Conservation (phyloP, 35 echinoderm and acorn worm species). For the Apostichopus japonicus region DNA sequence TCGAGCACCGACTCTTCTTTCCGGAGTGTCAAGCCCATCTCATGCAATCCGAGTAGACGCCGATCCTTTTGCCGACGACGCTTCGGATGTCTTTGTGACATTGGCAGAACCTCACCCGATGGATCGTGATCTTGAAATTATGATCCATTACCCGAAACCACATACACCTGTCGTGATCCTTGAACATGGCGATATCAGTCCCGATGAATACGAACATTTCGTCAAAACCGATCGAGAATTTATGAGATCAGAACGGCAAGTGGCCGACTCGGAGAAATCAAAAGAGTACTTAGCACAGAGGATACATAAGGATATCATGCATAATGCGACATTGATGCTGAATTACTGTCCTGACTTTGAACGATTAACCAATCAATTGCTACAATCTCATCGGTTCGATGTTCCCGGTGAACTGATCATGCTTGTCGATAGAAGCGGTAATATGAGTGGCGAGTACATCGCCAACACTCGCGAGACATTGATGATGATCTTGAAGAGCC, state of each 20-base stretch:
- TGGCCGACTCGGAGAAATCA: conserved; percentile 42
- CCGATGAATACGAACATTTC: conserved; percentile 87
- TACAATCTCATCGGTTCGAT: conserved; percentile 76
- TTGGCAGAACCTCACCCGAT: conserved; percentile 95
- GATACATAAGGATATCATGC: conserved; percentile 98
- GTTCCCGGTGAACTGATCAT: conserved; percentile 97
- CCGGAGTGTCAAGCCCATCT: conserved; percentile 85
- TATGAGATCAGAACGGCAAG: conserved; percentile 34
- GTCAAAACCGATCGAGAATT: conserved; percentile 88
- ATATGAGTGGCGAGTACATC: conserved; percentile 96
- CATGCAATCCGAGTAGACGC: conserved; percentile 97
- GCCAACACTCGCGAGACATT: conserved; percentile 93
- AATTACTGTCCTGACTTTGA: conserved; percentile 98
- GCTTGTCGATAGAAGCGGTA: conserved; percentile 88
- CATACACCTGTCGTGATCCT: conserved; percentile 90
- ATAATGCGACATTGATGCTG: conserved; percentile 89
- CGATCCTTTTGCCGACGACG: conserved; percentile 95
- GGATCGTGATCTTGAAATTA: conserved; percentile 82
- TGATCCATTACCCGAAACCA: conserved; percentile 77
- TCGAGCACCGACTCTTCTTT: conserved; percentile 78
- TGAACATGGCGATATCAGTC: conserved; percentile 95
- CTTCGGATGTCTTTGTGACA: conserved; percentile 94
- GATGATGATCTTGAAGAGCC: conserved; percentile 94
- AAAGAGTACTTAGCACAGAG: conserved; percentile 65
- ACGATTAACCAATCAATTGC: conserved; percentile 72